These are phyloP conservation scores for Neosalanx taihuensis DNA, from an alignment of 2,797 vertebrate genomes.

Conservation along the genomic window DNA sequence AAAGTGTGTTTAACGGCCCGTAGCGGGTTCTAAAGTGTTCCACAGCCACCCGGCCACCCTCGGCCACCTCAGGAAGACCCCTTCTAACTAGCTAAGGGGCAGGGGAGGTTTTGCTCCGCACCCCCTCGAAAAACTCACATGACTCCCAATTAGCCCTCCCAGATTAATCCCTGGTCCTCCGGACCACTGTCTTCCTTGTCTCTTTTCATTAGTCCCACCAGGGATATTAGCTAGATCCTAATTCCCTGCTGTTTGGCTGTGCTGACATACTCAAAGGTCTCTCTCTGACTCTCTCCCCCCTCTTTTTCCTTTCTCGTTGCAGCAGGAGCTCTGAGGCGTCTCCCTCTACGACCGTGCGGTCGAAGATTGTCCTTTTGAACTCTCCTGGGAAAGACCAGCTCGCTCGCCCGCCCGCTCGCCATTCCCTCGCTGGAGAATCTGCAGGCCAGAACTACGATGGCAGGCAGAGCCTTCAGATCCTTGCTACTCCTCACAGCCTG, in stretches of 20 bases:
- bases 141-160: conserved; percentile 54
- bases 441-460: conserved; percentile 49
- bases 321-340: conserved; percentile 48
- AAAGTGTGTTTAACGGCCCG: conserved; percentile 53
- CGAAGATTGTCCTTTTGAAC: conserved; percentile 29
- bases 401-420: conserved; percentile 20
- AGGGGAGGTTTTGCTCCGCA: conserved; percentile 23
- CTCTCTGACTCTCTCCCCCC: conserved; percentile 11
- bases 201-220: conserved; percentile 52
- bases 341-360: conserved; percentile 31
- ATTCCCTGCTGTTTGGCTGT: conserved; percentile 41
- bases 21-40: conserved; percentile 45
- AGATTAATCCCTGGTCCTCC: conserved; percentile 52
- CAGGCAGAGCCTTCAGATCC: conserved; percentile 36
- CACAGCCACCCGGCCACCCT: conserved; percentile 19
- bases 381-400: conserved; percentile 24
- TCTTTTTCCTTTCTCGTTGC: conserved; percentile 43
- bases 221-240: conserved; percentile 36
- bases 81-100: conserved; percentile 10
- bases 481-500: conserved; percentile 61
- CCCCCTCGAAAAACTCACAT: conserved; percentile 44
- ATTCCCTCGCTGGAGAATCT: conserved; percentile 33
- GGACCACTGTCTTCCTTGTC: conserved; percentile 50
- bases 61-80: not conserved
- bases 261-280: conserved; percentile 16